Percentiles rank a stretch among this genome's conserved stretches.
Conservation (phyloP, 2,797 vertebrate genomes). For the Tokudaia muenninki region DNA sequence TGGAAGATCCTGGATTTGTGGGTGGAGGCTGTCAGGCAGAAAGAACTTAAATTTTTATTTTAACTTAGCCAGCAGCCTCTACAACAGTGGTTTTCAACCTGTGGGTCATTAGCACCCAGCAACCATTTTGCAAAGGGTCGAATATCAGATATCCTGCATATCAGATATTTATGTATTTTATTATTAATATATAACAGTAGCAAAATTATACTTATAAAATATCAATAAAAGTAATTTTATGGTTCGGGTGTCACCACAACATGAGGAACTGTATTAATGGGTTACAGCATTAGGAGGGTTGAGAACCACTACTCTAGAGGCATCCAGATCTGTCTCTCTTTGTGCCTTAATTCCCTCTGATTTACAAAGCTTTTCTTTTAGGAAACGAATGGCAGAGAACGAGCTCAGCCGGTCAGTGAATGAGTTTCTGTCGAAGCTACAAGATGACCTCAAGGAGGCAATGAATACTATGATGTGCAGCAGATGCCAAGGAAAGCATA, state of each 20-base stretch:
- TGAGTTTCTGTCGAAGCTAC: slow-evolving; percentile 95
- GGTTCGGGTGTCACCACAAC: too few relatives aligned
- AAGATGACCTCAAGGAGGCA: slow-evolving; percentile 96
- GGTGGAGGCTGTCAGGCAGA: not conserved
- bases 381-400: slow-evolving; percentile 95
- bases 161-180: not conserved
- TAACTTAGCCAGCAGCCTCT: not conserved
- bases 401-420: slow-evolving; percentile 96
- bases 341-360: slow-evolving; percentile 6
- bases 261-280: not conserved
- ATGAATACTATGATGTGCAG: slow-evolving; percentile 99
- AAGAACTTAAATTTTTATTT: slow-evolving; percentile 33
- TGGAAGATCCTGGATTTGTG: slow-evolving; percentile 16
- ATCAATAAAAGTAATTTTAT: not conserved
- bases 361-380: slow-evolving; percentile 80
- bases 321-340: slow-evolving; percentile 13
- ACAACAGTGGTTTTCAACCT: not conserved
- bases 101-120: not conserved
- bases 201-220: not conserved
- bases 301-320: not conserved
- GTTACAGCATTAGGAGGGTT: too few relatives aligned
- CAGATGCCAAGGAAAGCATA: slow-evolving; percentile 97
- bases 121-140: not conserved
- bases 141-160: not conserved
- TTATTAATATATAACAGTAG: not conserved